Evolutionary conservation across 2,797 vertebrate species (phyloP).

Genomic region (Anas georgica): DNA sequence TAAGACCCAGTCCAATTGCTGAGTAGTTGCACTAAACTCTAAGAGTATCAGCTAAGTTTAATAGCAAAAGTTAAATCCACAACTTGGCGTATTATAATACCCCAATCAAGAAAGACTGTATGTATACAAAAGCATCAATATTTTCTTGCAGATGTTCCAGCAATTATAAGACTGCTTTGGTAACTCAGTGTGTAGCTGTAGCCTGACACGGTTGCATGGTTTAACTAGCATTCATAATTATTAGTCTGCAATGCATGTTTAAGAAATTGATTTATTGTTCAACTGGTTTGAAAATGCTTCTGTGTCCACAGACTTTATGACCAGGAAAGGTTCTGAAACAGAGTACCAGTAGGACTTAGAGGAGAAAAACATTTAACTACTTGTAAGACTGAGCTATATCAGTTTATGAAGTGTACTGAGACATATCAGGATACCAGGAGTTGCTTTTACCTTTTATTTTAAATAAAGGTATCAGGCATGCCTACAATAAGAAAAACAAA

Average conservation of each 20-base stretch:
- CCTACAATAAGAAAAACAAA: background rate
- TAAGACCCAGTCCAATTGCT: background rate
- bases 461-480: background rate
- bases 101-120: background rate
- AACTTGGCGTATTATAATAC: background rate
- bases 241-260: background rate
- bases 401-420: background rate
- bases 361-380: background rate
- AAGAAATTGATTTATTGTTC: background rate
- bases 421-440: background rate
- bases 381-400: background rate
- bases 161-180: background rate
- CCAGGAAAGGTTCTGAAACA: background rate
- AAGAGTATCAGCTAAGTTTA: background rate
- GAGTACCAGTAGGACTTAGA: background rate
- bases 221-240: background rate
- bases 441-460: background rate
- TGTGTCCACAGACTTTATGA: background rate
- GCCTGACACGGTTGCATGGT: background rate
- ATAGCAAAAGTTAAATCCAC: background rate
- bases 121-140: background rate
- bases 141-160: background rate
- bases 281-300: background rate
- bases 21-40: background rate
- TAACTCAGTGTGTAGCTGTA: background rate